Percentiles rank a stretch among this genome's conserved stretches.
Conservation (phyloP, 1,140 invertebrate genomes). For the Aphidius ervi region DNA sequence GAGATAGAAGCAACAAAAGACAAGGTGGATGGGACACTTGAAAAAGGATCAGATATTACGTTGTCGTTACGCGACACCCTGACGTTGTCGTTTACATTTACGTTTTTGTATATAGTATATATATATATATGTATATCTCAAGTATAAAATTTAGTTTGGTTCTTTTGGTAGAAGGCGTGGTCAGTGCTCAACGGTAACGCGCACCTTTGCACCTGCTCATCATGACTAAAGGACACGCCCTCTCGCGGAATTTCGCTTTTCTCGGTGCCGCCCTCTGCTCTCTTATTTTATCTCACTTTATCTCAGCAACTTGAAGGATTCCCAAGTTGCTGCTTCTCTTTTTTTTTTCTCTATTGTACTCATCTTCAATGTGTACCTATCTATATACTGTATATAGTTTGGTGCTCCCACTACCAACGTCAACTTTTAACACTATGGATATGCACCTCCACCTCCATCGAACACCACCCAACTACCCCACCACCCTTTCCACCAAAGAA, state of each 20-base stretch:
- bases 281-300: conserved; percentile 17
- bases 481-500: too few species aligned
- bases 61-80: conserved; percentile 35
- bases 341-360: too few species aligned
- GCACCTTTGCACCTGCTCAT: conserved; percentile 52
- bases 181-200: conserved; percentile 38
- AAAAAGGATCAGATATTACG: conserved; percentile 22
- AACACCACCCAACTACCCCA: too few species aligned
- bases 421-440: too few species aligned
- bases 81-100: conserved; percentile 25
- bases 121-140: conserved; percentile 5
- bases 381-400: too few species aligned
- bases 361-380: too few species aligned
- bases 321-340: too few species aligned
- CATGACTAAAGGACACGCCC: conserved; percentile 45
- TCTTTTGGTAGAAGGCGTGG: conserved; percentile 44
- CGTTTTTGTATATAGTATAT: not conserved
- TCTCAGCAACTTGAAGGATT: too few species aligned
- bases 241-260: conserved; percentile 44
- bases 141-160: not conserved
- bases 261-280: conserved; percentile 17
- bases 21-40: not conserved
- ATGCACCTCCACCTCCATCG: too few species aligned
- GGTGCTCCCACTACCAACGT: too few species aligned
- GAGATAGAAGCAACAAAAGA: conserved; percentile 1